phyloP scores from a whole-genome alignment of 2,888 invertebrate genomes.

The Chalcis sispes region DNA sequence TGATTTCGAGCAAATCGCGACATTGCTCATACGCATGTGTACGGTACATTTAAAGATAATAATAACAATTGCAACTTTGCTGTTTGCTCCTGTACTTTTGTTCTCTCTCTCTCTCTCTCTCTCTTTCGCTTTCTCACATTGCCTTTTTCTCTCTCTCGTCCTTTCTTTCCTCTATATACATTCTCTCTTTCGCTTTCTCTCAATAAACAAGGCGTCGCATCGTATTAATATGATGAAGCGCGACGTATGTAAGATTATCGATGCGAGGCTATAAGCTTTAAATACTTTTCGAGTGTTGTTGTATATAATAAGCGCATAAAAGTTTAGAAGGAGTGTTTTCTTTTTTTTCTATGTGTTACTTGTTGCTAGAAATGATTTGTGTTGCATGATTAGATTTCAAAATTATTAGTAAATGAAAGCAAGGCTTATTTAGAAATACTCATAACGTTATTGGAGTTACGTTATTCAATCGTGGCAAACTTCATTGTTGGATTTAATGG shows the following conservation, averaged over 20 bases:
- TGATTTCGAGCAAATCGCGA: constrained; percentile 31
- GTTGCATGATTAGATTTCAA: neutral
- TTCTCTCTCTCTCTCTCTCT: constrained; percentile 38
- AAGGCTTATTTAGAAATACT: neutral
- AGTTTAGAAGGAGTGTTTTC: constrained; percentile 39
- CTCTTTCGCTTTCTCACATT: constrained; percentile 17
- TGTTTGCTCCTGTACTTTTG: neutral
- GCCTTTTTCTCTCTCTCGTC: constrained; percentile 12
- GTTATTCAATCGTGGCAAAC: neutral
- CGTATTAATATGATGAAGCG: constrained; percentile 26
- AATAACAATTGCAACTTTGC: constrained; percentile 49
- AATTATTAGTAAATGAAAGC: constrained; percentile 19
- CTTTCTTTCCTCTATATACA: constrained; percentile 9
- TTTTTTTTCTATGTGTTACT: constrained; percentile 21
- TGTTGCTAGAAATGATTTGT: constrained; percentile 33
- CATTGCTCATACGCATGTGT: constrained; percentile 28
- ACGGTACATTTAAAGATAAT: constrained; percentile 48
- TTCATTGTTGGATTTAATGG: neutral
- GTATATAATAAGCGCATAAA: constrained; percentile 43
- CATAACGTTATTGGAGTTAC: neutral
- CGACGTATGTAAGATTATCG: constrained; percentile 53
- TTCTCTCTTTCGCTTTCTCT: constrained; percentile 31
- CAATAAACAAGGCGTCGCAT: constrained; percentile 58
- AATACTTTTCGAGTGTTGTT: constrained; percentile 49
- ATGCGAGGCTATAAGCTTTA: constrained; percentile 49